These are phyloP conservation scores for Panagrolaimus sp. DNA, from an alignment of 1,140 invertebrate species.

Conservation along the genomic window DNA sequence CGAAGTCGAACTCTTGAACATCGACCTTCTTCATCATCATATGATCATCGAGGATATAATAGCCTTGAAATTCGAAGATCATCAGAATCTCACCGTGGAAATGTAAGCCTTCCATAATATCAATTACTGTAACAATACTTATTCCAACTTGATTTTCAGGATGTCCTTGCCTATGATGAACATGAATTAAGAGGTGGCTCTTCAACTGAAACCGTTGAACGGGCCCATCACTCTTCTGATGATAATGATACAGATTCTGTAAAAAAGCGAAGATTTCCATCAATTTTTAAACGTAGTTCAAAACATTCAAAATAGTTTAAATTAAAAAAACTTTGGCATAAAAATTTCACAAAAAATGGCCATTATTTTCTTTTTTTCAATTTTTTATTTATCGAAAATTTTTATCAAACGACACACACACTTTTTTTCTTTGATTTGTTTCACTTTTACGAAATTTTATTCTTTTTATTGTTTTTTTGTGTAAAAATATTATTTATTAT, in stretches of 20 bases:
- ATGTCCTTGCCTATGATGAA: background rate
- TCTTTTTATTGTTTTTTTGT: no score
- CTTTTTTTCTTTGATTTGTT: no score
- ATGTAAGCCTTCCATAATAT: background rate
- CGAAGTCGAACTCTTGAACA: slow-evolving; percentile 6
- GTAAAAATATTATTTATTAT: no score
- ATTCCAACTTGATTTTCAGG: no score
- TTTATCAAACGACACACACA: no score
- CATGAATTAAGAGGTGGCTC: background rate
- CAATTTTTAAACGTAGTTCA: slow-evolving; percentile 13
- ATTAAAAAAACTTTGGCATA: no score
- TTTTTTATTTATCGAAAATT: no score
- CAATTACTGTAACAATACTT: no score
- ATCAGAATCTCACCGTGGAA: background rate
- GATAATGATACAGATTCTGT: slow-evolving; percentile 8
- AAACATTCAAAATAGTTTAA: slow-evolving; percentile 1
- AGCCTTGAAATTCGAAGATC: background rate
- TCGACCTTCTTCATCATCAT: background rate
- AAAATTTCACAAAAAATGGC: no score
- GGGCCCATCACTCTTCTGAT: background rate
- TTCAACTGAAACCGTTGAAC: slow-evolving; percentile 12
- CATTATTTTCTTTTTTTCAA: no score
- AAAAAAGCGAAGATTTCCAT: slow-evolving; percentile 3
- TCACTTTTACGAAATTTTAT: no score
- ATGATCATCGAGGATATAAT: no score